phyloP scores from a whole-genome alignment of 2,797 vertebrate genomes.

The Urocyon cinereoargenteus region DNA sequence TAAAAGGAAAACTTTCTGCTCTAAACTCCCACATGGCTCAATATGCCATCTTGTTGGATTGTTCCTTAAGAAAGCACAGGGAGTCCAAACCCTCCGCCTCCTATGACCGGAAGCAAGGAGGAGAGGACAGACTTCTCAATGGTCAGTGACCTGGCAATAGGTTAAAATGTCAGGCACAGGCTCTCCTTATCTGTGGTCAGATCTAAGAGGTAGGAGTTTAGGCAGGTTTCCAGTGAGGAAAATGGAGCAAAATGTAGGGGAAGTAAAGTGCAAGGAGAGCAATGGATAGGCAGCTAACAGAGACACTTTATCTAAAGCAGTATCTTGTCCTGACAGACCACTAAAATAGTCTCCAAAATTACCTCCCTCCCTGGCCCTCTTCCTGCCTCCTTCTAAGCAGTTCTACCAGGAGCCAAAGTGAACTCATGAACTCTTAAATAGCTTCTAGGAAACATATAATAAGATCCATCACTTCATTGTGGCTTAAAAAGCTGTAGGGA shows the following conservation, averaged over 20 bases:
- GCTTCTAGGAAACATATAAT: background rate
- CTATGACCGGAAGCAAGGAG: background rate
- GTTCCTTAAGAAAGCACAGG: background rate
- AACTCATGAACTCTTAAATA: background rate
- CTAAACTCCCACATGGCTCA: background rate
- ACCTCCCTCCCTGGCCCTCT: background rate
- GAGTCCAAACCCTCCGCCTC: background rate
- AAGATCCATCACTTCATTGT: background rate
- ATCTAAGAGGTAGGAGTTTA: background rate
- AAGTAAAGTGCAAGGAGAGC: background rate
- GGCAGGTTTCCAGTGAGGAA: background rate
- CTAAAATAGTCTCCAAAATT: background rate
- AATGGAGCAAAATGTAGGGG: background rate
- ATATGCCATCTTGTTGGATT: background rate
- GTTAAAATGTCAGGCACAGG: background rate
- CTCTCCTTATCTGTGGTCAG: background rate
- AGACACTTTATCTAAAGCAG: too few species aligned
- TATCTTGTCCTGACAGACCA: background rate
- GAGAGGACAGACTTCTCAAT: background rate
- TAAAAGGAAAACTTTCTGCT: background rate
- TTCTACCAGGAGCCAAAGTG: background rate
- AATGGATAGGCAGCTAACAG: background rate
- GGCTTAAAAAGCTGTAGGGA: background rate
- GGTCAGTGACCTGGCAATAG: background rate
- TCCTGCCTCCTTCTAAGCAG: background rate